Evolutionary conservation across 2,797 vertebrate genomes (phyloP), one percentile per base, ranked within the genome.

Genomic region (Meda fulgida): DNA sequence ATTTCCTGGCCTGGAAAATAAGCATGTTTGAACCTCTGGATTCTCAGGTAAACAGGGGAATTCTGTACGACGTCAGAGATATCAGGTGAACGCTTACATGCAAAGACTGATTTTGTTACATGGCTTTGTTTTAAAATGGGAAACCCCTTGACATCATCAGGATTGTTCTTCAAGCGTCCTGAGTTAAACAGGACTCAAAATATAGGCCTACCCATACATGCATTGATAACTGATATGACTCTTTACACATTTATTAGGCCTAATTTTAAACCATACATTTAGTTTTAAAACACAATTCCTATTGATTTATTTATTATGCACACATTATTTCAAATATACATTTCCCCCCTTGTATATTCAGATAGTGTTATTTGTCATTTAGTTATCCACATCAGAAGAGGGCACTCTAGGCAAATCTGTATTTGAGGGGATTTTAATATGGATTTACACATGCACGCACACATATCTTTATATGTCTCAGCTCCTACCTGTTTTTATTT

Each of bases 1-100:
- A 84, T 70, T 70, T 78, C 31, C 65, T 6, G 4, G 13, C 16
- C 26, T 55, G 38, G 1, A n/a, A 36, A 48, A 19, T 40, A 1
- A 76, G 43, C 60, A 67, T 23, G 72, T 53, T 69, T 40, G n/a
- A 46, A 55, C 48, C 9, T 73, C n/a, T 51, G 73, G 11, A 67
- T 46, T 34, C 73, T 29, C n/a, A 19, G 51, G 36, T 46, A 69
- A 70, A 5, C 11, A 3, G 13, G 46, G 63, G 19, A 77, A 84
- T 84, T 55, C 18, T 21, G 10, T 29, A 10, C 3, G 4, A 34
- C 26, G 36, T 84, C 83, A 70, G 48, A 46, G 13, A 38, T 46
- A 31, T 70, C 19, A 84, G n/a, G 46, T 46, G 63, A 43, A 58
- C 4, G 26, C 21, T 31, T 2, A 18, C 46, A 48, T 18, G 46